Evolutionary conservation across 2,113 vertebrate genomes (phyloP), one percentile per base, ranked within the genome.

Genomic region (Ophiodon elongatus): DNA sequence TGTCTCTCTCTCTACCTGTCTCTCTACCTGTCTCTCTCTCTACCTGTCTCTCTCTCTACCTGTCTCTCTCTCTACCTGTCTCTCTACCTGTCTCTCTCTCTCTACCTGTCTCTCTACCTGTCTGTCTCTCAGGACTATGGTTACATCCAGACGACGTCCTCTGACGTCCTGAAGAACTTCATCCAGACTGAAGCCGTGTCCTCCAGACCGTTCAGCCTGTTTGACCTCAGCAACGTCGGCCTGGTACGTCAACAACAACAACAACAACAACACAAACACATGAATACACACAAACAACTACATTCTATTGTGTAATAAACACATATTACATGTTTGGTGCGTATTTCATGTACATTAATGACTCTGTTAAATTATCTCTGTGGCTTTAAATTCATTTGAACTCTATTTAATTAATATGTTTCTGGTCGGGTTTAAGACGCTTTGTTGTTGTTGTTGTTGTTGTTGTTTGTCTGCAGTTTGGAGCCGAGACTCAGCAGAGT

Each of bases 401-500:
- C 5, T 15, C 14, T 45, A 5, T 45, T 45, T 15, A 45, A 15
- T 45, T 2, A n/a, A 21, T 29, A 8, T 31, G 25, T 45, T 14
- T 66, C 27, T 31, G 14, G 14, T 45, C 57, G 4, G 29, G 19
- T 4, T 33, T 33, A 8, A 62, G 59, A 8, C 8, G 11, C 50
- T 19, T 3, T 68, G 25, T 37, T 11, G 6, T 56, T 62, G 63
- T 37, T 45, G 27, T 21, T 60, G 15, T 9, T 71, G 25, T 60
- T 31, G 10, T 82, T 27, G 56, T 37, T 62, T 19, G 35, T 2
- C 0, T 77, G 27, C 59, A 98, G 97, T 98, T 98, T 68, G 97
- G 97, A 65, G 97, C 97, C 0, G 97, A 98, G 62, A 98, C 97
- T 0, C 97, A 98, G 59, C 97, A 98, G 87, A 97, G 93, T 87